These are phyloP conservation scores for Microtus montanus DNA, from an alignment of 2,113 vertebrate species.

Conservation along the genomic window DNA sequence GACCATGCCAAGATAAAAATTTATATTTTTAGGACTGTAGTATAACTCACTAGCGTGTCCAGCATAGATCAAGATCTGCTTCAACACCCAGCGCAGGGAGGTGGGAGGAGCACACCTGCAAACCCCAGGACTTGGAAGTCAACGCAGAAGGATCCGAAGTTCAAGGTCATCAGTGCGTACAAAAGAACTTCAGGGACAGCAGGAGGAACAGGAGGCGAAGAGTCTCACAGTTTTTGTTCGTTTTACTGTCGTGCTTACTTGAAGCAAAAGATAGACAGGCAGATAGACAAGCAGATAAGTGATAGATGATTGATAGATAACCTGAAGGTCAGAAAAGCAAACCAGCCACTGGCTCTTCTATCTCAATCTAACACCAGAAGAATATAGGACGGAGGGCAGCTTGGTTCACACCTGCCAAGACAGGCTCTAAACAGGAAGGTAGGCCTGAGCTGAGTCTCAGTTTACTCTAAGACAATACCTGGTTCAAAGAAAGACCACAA, in stretches of 20 bases:
- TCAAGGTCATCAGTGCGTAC: neutral
- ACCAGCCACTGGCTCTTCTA: too few relatives aligned
- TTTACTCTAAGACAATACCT: too few relatives aligned
- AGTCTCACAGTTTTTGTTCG: neutral
- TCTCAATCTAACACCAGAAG: too few relatives aligned
- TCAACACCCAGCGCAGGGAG: rapidly evolving
- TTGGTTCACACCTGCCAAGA: too few relatives aligned
- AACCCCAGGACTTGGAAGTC: neutral
- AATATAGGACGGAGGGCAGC: too few relatives aligned
- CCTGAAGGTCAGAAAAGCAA: too few relatives aligned
- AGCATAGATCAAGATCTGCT: neutral
- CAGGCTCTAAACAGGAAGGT: too few relatives aligned
- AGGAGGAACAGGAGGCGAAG: neutral
- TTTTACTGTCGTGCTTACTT: neutral
- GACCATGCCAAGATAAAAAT: neutral
- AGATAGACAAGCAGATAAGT: too few relatives aligned
- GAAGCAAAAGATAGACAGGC: neutral
- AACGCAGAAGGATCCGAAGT: neutral
- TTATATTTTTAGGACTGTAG: neutral
- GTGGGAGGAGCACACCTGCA: too few relatives aligned
- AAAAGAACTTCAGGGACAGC: neutral
- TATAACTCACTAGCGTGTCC: neutral
- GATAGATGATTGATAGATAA: neutral
- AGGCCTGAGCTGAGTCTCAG: too few relatives aligned
- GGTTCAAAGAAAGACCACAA: too few relatives aligned